Evolutionary conservation across 1,140 invertebrate genomes (phyloP).

Genomic region (Potamilus streckersoni): DNA sequence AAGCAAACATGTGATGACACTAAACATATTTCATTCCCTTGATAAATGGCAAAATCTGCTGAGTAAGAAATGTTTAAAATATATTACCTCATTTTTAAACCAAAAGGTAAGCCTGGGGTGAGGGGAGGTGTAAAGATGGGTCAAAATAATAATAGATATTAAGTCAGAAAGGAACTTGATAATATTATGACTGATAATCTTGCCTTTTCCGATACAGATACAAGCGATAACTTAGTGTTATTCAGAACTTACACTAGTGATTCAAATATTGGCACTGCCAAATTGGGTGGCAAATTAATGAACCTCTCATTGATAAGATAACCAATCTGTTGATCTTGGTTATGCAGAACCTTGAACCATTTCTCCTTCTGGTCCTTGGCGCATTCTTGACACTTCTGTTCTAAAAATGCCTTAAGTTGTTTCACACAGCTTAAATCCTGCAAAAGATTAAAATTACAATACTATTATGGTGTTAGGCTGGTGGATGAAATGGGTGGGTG

Average conservation of each 20-base stretch:
- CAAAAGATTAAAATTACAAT: not conserved
- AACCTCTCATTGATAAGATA: slow-evolving; percentile 32
- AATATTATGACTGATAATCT: not conserved
- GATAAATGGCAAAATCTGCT: too few relatives aligned
- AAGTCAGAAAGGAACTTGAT: too few relatives aligned
- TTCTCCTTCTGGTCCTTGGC: slow-evolving; percentile 8
- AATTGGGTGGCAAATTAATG: slow-evolving; percentile 25
- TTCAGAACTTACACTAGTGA: slow-evolving; percentile 20
- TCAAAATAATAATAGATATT: too few relatives aligned
- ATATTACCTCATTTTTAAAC: too few relatives aligned
- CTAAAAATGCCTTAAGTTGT: slow-evolving; percentile 16
- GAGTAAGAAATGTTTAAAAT: too few relatives aligned
- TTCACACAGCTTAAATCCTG: slow-evolving; percentile 30
- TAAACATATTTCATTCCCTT: too few relatives aligned
- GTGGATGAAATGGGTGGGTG: too few relatives aligned
- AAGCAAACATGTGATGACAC: too few relatives aligned
- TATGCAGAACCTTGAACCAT: slow-evolving; percentile 16
- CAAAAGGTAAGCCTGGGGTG: too few relatives aligned
- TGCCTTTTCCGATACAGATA: not conserved
- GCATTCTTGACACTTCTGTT: slow-evolving; percentile 22
- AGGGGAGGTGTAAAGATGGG: too few relatives aligned
- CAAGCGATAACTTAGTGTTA: not conserved
- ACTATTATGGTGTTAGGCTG: not conserved
- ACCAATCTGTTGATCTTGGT: slow-evolving; percentile 24
- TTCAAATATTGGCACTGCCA: slow-evolving; percentile 31